Base-by-base conservation (phyloP, 53 echinoderm and acorn worm species). In the Apostichopus leukothele region DNA sequence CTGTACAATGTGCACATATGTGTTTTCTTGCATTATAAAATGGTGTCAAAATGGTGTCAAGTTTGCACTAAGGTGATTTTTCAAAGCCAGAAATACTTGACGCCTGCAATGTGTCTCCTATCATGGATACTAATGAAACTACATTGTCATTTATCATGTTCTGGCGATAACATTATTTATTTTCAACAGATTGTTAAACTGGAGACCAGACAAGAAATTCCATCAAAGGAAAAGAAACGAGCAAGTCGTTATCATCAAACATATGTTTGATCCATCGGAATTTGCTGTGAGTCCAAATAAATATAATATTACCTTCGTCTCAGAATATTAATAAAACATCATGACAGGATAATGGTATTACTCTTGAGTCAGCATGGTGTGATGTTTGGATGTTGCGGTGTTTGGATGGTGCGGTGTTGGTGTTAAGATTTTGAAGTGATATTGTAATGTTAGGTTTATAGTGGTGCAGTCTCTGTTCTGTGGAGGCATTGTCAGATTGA, bases 141-240 rank as follows among this genome's bases (percentile, higher is more conserved):
- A 20, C 7, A 74, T 74, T 74, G 14, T 19, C 57, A 57, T 57
- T 8, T 7, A 8, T 57, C 57, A 57, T 57, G 7, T 57, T 57
- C 57, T 57, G 27, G 4, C 13, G 6, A 39, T 77, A 21, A 25
- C 0, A 74, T 74, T 7, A 6, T 74, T 74, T 51, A 14, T 76
- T 6, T 76, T 51, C 5, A 13, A 71, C 76, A 95, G 95, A 77
- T 94, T 95, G 86, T 88, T 95, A 19, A 94, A 93, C 73, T 95
- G 98, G 95, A 92, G 94, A 77, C 98, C 95, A 6, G 95, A 97
- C 61, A 95, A 94, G 87, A 91, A 93, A 76, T 92, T 94, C 9
- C 90, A 88, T 39, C 89, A 93, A 90, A 92, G 94, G 68, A 95
- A 95, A 60, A 90, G 95, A 23, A 92, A 94, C 23, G 95, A 97